A percentile compares a stretch with the other conserved stretches of the same genome.
Conservation (phyloP, 2,113 vertebrate species). For the Oncorhynchus nerka region DNA sequence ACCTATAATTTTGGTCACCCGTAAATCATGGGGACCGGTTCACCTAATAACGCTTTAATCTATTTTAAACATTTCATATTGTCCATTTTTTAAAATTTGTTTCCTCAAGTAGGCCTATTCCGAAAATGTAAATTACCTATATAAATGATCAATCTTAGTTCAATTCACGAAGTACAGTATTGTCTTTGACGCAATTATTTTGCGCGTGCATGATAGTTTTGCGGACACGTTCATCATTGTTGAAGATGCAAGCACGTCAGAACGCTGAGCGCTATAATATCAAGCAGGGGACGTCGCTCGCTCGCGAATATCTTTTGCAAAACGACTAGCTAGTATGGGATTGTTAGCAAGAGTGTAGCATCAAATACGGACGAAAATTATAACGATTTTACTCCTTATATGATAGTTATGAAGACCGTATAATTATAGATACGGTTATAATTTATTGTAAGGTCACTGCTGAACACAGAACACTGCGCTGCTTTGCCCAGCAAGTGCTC, state of each 20-base stretch:
- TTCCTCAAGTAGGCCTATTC: background rate
- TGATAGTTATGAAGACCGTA: background rate
- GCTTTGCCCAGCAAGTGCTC: background rate
- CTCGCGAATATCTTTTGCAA: no score
- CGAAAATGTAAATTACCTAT: background rate
- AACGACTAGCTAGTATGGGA: background rate
- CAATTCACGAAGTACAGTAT: background rate
- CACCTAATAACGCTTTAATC: background rate
- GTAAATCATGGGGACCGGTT: no score
- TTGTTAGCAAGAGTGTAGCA: background rate
- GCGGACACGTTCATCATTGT: conserved; percentile 12
- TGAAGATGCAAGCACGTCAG: conserved; percentile 30
- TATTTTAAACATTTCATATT: no score
- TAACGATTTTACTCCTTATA: background rate
- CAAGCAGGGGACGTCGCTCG: background rate
- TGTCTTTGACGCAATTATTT: background rate
- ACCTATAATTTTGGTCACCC: no score
- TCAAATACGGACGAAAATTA: no score
- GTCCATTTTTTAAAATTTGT: background rate
- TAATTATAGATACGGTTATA: background rate
- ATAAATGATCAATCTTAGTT: background rate
- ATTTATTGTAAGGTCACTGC: background rate
- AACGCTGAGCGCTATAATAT: conserved; percentile 18
- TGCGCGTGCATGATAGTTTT: background rate
- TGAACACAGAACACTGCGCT: background rate